Conservation (phyloP, 1,140 invertebrate species). For the Hylyphantes graminicola region DNA sequence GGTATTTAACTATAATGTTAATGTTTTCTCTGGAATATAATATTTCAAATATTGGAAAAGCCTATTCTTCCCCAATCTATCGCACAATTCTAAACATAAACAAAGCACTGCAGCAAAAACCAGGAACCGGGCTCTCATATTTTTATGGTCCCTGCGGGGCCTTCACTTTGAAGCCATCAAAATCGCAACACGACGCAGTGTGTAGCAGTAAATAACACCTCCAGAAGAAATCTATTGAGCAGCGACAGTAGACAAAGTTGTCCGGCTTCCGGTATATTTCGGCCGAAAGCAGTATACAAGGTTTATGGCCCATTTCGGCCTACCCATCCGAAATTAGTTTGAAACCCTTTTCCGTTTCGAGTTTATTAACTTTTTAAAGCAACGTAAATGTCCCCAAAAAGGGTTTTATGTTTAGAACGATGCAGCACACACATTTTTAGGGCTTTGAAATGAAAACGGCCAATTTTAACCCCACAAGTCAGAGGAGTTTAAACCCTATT, state of each 20-base stretch:
- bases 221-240: background rate
- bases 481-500: too few relatives aligned
- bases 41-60: too few relatives aligned
- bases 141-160: conserved; percentile 23
- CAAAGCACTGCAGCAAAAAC: background rate
- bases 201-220: conserved; percentile 28
- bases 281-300: conserved; percentile 14
- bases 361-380: conserved; percentile 55
- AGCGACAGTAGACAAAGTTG: conserved; percentile 20
- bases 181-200: conserved; percentile 17
- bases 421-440: conserved; percentile 29
- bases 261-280: conserved; percentile 41
- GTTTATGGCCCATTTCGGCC: conserved; percentile 44
- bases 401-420: conserved; percentile 47
- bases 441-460: background rate
- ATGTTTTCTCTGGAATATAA: too few relatives aligned
- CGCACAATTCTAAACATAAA: too few relatives aligned
- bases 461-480: too few relatives aligned
- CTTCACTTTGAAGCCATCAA: conserved; percentile 33
- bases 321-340: conserved; percentile 40
- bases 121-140: conserved; percentile 9
- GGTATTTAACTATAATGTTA: too few relatives aligned
- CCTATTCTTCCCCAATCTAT: too few relatives aligned
- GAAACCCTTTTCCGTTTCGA: conserved; percentile 32
- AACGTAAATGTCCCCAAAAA: conserved; percentile 46